Evolutionary conservation across 2,113 vertebrate species (phyloP).

Genomic region (Motacilla alba): DNA sequence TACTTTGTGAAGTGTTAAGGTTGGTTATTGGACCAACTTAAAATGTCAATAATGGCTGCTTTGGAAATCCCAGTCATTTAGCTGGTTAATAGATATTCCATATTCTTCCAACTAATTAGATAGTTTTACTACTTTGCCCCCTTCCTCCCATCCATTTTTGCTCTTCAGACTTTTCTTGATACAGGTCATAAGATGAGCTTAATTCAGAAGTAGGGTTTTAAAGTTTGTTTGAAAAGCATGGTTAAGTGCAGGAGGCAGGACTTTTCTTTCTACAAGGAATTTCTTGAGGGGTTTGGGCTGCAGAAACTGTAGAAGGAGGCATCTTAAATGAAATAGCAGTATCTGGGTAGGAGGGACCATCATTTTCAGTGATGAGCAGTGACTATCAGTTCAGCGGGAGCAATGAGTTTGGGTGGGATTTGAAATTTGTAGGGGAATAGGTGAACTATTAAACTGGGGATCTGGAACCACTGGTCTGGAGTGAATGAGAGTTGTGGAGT

Average conservation of each 20-base stretch:
- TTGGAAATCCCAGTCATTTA: not conserved
- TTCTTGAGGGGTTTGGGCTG: not conserved
- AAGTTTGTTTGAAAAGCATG: not conserved
- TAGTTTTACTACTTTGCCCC: not conserved
- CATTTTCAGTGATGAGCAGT: not conserved
- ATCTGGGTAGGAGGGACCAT: not conserved
- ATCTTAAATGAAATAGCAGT: not conserved
- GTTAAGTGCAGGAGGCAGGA: not conserved
- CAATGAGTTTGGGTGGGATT: not conserved
- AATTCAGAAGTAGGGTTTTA: not conserved
- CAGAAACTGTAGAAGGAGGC: not conserved
- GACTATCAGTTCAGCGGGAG: not conserved
- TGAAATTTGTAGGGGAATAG: not conserved
- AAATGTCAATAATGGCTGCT: not conserved
- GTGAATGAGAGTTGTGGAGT: not conserved
- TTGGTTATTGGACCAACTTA: not conserved
- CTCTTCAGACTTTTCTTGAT: not conserved
- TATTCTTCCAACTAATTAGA: not conserved
- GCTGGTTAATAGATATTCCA: not conserved
- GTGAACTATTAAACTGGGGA: fast-evolving
- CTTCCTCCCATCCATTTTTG: not conserved
- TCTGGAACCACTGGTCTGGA: not conserved
- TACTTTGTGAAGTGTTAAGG: not conserved
- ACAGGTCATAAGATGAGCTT: not conserved
- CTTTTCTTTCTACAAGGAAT: not conserved